A percentile compares a stretch with the other conserved stretches of the same genome.
Evolutionary conservation across 2,797 vertebrate species (phyloP).

Genomic region (Malurus splendens): DNA sequence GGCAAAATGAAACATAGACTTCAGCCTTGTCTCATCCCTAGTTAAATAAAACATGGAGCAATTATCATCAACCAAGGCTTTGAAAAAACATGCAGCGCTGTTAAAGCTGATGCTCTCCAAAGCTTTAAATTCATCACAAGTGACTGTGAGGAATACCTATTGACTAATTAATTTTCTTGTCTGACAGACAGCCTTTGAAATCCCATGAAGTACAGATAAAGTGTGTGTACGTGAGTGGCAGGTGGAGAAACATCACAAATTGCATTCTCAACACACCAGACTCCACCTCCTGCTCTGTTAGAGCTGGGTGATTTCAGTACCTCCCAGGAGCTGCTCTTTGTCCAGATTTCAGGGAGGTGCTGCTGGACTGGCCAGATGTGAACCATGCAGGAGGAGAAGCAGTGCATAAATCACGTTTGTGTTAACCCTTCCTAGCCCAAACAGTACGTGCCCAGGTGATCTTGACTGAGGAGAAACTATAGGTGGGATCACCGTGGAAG

Average conservation of each 20-base stretch:
- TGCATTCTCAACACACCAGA: neutral
- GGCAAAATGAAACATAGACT: neutral
- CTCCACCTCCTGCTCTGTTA: neutral
- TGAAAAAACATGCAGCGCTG: neutral
- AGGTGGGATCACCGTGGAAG: neutral
- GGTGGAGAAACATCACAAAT: neutral
- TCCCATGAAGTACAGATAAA: neutral
- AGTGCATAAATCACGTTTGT: neutral
- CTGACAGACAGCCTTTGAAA: conserved; percentile 5
- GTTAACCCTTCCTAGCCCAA: neutral
- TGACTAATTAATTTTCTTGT: conserved; percentile 14
- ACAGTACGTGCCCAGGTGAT: neutral
- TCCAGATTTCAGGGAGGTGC: neutral
- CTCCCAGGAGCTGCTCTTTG: neutral
- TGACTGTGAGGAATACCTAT: neutral
- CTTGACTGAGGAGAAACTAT: neutral
- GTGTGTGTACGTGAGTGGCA: neutral
- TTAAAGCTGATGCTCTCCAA: neutral
- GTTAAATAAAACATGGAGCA: neutral
- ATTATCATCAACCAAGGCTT: neutral
- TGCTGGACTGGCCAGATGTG: neutral
- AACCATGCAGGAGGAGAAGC: neutral
- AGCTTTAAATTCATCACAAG: neutral
- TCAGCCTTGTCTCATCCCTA: neutral
- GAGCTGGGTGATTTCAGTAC: neutral